These are phyloP conservation scores for Chauna torquata DNA, from an alignment of 2,113 vertebrate genomes.

Conservation along the genomic window DNA sequence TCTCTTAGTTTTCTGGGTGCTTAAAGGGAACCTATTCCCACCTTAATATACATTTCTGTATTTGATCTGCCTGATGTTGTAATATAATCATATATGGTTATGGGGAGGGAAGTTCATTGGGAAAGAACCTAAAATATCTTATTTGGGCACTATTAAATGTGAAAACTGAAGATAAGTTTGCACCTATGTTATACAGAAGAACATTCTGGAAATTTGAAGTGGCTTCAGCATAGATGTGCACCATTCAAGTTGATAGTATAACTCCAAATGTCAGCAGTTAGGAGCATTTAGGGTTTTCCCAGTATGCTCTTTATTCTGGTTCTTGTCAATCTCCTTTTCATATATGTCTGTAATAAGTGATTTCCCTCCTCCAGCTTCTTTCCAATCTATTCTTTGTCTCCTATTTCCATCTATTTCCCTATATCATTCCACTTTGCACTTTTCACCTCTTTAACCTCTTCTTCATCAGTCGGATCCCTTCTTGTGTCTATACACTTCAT, in stretches of 20 bases:
- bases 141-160: neutral
- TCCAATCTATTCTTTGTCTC: constrained; percentile 23
- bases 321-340: constrained; percentile 35
- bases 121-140: neutral
- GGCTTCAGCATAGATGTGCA: neutral
- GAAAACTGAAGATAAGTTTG: neutral
- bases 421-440: constrained; percentile 18
- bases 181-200: neutral
- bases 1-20: neutral
- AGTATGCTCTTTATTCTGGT: neutral
- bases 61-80: neutral
- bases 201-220: neutral
- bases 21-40: neutral
- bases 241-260: neutral
- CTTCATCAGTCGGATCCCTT: constrained; percentile 26
- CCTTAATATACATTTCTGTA: neutral
- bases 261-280: neutral
- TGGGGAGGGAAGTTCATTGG: neutral
- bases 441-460: constrained; percentile 51
- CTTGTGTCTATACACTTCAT: neutral
- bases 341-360: neutral
- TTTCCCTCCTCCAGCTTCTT: constrained; percentile 23
- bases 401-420: constrained; percentile 39
- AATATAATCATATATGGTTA: neutral
- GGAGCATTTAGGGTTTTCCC: constrained; percentile 28